These are phyloP conservation scores for Anthophora plumipes DNA, from an alignment of 2,888 invertebrate genomes.

Conservation along the genomic window DNA sequence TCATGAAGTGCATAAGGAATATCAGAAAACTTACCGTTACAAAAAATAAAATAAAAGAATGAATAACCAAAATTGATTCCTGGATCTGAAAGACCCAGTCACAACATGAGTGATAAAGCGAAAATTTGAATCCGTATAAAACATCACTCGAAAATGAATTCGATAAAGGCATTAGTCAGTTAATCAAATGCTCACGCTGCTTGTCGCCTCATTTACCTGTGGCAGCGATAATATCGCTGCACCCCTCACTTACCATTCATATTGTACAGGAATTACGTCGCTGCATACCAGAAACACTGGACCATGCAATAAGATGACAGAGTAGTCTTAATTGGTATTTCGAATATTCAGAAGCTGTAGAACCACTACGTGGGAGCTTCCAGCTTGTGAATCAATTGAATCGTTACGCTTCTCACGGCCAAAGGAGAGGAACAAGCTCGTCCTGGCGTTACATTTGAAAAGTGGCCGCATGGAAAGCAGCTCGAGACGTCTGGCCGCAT, in stretches of 20 bases:
- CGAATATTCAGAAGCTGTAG: slow-evolving; percentile 53
- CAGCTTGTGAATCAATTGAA: slow-evolving; percentile 19
- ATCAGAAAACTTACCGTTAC: too few relatives aligned
- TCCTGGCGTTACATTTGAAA: slow-evolving; percentile 20
- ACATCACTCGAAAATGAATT: background rate
- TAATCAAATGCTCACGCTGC: slow-evolving; percentile 42
- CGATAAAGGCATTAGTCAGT: slow-evolving; percentile 6
- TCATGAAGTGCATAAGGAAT: too few relatives aligned
- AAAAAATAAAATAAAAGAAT: too few relatives aligned
- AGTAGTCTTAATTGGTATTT: slow-evolving; percentile 51
- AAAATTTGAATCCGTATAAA: too few relatives aligned
- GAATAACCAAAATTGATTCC: too few relatives aligned
- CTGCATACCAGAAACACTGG: slow-evolving; percentile 20
- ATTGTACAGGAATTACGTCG: slow-evolving; percentile 47
- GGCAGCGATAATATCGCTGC: slow-evolving; percentile 29
- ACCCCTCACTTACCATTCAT: slow-evolving; percentile 51
- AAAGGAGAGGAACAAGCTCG: background rate
- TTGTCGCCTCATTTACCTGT: slow-evolving; percentile 11
- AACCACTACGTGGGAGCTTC: background rate
- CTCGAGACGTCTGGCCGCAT: slow-evolving; percentile 28
- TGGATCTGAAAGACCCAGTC: too few relatives aligned
- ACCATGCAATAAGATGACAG: slow-evolving; percentile 24
- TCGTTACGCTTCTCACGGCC: slow-evolving; percentile 4
- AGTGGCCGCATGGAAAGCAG: slow-evolving; percentile 19
- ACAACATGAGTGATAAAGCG: too few relatives aligned